Evolutionary conservation across 2,113 vertebrate species (phyloP).

Genomic region (Sigmodon hispidus): DNA sequence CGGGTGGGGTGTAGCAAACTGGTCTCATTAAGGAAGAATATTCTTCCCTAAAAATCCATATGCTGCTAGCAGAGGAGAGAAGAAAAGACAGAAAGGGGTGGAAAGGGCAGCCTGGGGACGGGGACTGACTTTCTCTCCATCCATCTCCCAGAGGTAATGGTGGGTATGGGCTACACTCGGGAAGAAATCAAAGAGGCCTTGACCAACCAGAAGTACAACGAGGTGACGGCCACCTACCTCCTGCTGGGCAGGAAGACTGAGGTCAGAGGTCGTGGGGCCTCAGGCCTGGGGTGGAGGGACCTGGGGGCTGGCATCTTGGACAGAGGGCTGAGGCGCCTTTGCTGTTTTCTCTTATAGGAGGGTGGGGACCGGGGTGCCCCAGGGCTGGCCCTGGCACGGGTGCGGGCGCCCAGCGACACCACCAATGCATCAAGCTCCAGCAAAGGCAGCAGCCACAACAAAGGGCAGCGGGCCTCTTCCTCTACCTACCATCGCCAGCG

Average conservation of each 20-base stretch:
- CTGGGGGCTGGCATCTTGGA: too few species aligned
- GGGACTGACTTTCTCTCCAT: neutral
- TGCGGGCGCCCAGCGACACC: slow-evolving; percentile 90
- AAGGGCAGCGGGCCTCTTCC: slow-evolving; percentile 91
- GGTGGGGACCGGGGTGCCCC: slow-evolving; percentile 89
- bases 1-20: neutral
- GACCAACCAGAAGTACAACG: slow-evolving; percentile 93
- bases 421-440: slow-evolving; percentile 92
- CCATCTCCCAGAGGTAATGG: slow-evolving; percentile 91
- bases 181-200: slow-evolving; percentile 94
- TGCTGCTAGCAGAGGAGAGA: neutral
- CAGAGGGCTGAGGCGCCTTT: neutral
- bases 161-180: slow-evolving; percentile 94
- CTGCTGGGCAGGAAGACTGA: slow-evolving; percentile 94
- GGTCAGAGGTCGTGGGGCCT: slow-evolving; percentile 80
- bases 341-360: slow-evolving; percentile 69
- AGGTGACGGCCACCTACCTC: slow-evolving; percentile 96
- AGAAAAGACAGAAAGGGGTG: neutral
- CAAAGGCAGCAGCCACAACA: slow-evolving; percentile 90
- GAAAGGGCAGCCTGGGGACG: neutral
- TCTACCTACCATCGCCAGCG: slow-evolving; percentile 95
- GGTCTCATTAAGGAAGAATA: neutral
- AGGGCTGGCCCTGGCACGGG: slow-evolving; percentile 92
- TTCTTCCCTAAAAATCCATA: neutral
- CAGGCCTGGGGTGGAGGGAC: neutral